phyloP scores from a whole-genome alignment of 2,888 invertebrate genomes.

The Danaus chrysippus region DNA sequence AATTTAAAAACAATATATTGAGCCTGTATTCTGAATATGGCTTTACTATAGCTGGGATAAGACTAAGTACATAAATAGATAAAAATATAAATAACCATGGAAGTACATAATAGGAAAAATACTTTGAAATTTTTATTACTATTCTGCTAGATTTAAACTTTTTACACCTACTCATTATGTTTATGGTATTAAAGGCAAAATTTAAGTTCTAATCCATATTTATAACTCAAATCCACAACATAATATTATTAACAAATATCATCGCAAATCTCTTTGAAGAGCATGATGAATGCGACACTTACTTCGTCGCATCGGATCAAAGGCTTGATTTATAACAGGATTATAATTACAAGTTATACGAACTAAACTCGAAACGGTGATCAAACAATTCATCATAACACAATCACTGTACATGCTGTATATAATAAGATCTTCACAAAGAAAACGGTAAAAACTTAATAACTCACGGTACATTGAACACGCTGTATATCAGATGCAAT shows the following conservation, averaged over 20 bases:
- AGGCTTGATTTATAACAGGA: conserved; percentile 42
- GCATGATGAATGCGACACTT: conserved; percentile 17
- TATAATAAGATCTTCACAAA: too few relatives aligned
- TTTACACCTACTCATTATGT: too few relatives aligned
- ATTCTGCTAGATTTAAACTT: too few relatives aligned
- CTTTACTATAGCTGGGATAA: too few relatives aligned
- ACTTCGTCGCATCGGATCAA: conserved; percentile 43
- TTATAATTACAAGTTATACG: conserved; percentile 44
- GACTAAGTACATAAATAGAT: too few relatives aligned
- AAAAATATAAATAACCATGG: too few relatives aligned
- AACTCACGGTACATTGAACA: too few relatives aligned
- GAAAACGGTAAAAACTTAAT: too few relatives aligned
- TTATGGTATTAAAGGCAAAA: background rate
- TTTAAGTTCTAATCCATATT: background rate
- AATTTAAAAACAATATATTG: background rate
- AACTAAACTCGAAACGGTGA: conserved; percentile 27
- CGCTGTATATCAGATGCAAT: background rate
- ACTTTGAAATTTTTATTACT: too few relatives aligned
- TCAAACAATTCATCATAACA: background rate
- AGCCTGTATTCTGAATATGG: background rate
- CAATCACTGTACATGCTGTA: too few relatives aligned
- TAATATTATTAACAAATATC: conserved; percentile 9
- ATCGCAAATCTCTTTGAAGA: conserved; percentile 18
- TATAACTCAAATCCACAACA: background rate
- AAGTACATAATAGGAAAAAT: too few relatives aligned